Evolutionary conservation across 2,888 invertebrate genomes (phyloP), one percentile per base, ranked within the genome.

Genomic region (Leptinotarsa rubiginosa): DNA sequence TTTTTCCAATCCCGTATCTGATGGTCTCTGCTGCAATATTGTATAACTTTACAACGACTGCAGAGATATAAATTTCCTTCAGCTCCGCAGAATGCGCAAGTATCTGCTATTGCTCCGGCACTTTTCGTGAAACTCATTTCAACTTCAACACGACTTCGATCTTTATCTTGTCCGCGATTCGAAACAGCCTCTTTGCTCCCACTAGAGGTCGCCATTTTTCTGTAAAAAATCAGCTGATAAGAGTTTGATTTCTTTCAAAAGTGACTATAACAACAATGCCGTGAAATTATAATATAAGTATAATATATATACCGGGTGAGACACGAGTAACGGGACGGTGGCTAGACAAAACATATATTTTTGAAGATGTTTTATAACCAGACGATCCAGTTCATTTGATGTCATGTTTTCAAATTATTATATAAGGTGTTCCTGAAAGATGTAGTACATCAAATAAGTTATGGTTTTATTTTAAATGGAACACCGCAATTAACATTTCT

Each of bases 21-120:
- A 86, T 96, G 96, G 78, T 92, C 92, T 81, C 92, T 93, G 75
- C 92, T 93, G 88, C 96, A 96, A 87, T 96, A 96, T 87, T 92
- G 93, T 69, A 92, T 90, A 75, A 87, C 88, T 85, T 93, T 92
- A 87, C 96, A 96, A 81, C 93, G 91, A 80, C 92, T 91, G 88
- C 96, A 96, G 82, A 94, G 91, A 78, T 92, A 88, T 82, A 94
- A 88, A 81, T 92, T 91, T 83, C 91, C 90, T 81, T 86, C 88
- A 78, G 83, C 84, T 77, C 91, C 90, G 87, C 94, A 94, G 83
- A 92, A 89, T 79, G 88, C 90, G 88, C 93, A 92, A 72, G 72
- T 69, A 66, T 25, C 56, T 50, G 65, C 64, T 73, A 68, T 49
- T 59, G 59, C 65, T 56, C 75, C 78, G 70, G 72, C 76, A 75